Evolutionary conservation across 2,113 vertebrate species (phyloP).

Genomic region (Dissostichus mawsoni): DNA sequence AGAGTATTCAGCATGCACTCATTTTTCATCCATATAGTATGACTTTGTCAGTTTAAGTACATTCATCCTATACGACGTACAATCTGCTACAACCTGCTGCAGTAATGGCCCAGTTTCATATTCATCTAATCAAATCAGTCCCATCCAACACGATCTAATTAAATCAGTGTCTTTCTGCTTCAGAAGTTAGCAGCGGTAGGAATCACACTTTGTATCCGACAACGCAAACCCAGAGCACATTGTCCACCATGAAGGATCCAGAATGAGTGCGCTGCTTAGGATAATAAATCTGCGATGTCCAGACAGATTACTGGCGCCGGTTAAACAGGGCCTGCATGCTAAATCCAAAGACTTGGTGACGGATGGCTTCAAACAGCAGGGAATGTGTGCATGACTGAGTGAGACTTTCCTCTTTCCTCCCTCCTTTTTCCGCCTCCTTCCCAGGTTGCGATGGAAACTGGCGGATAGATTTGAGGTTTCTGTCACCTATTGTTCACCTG

Average conservation of each 20-base stretch:
- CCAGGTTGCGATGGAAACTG: constrained; percentile 57
- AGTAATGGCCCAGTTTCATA: constrained; percentile 5
- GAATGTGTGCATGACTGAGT: constrained; percentile 54
- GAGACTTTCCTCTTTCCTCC: constrained; percentile 15
- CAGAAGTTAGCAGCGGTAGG: constrained; percentile 30
- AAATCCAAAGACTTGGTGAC: constrained; percentile 56
- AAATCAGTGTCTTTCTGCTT: constrained; percentile 37
- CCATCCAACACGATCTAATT: constrained; percentile 38
- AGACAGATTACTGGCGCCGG: constrained; percentile 55
- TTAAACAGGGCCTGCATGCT: constrained; percentile 58
- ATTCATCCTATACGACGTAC: not conserved
- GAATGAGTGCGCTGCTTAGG: constrained; percentile 57
- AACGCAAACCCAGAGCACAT: constrained; percentile 15
- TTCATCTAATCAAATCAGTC: constrained; percentile 43
- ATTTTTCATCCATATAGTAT: constrained; percentile 3
- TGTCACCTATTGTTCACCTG: constrained; percentile 42
- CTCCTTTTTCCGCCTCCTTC: not conserved
- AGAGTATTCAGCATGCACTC: not conserved
- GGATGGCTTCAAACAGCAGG: constrained; percentile 57
- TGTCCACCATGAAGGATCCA: constrained; percentile 46
- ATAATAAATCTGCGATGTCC: constrained; percentile 53
- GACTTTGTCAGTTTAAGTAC: constrained; percentile 13
- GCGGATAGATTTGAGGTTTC: constrained; percentile 41
- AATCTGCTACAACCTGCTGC: constrained; percentile 10
- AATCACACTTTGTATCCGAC: constrained; percentile 15